Conservation (phyloP, 1,140 invertebrate species). For the Saccostrea glomerata region DNA sequence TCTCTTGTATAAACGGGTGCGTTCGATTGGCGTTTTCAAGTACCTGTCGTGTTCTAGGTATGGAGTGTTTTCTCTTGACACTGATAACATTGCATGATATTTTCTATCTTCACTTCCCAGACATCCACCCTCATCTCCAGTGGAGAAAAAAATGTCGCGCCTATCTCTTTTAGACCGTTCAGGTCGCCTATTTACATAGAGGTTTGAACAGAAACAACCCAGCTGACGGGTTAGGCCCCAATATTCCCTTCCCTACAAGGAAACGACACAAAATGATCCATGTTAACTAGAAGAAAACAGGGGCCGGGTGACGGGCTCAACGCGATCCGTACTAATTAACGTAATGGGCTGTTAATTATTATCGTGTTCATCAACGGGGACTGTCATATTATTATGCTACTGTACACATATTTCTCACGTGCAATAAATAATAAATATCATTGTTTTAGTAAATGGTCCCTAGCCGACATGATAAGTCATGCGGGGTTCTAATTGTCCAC, state of each 20-base stretch:
- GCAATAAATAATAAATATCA: slow-evolving; percentile 20
- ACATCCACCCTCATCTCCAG: slow-evolving; percentile 12
- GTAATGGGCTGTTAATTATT: slow-evolving; percentile 33
- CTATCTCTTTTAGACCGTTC: neutral
- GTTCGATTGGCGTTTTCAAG: slow-evolving; percentile 31
- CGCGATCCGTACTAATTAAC: slow-evolving; percentile 23
- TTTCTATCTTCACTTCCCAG: slow-evolving; percentile 24
- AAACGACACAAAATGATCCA: neutral
- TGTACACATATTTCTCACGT: neutral
- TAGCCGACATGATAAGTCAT: neutral
- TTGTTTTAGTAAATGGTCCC: neutral
- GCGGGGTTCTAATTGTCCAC: neutral
- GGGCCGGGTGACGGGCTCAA: slow-evolving; percentile 5
- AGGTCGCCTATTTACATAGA: slow-evolving; percentile 1
- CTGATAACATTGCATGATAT: slow-evolving; percentile 18
- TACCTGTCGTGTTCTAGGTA: neutral
- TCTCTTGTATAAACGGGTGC: slow-evolving; percentile 16
- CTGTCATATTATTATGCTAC: neutral
- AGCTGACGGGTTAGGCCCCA: neutral
- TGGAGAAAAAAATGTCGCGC: neutral
- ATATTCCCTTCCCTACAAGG: neutral
- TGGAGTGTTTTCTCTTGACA: slow-evolving; percentile 16
- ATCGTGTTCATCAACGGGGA: slow-evolving; percentile 29
- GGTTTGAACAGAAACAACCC: neutral
- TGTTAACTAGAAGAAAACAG: neutral